A percentile compares a stretch with the other conserved stretches of the same genome.
Evolutionary conservation across 2,797 vertebrate genomes (phyloP).

Genomic region (Gobio occitaniae): DNA sequence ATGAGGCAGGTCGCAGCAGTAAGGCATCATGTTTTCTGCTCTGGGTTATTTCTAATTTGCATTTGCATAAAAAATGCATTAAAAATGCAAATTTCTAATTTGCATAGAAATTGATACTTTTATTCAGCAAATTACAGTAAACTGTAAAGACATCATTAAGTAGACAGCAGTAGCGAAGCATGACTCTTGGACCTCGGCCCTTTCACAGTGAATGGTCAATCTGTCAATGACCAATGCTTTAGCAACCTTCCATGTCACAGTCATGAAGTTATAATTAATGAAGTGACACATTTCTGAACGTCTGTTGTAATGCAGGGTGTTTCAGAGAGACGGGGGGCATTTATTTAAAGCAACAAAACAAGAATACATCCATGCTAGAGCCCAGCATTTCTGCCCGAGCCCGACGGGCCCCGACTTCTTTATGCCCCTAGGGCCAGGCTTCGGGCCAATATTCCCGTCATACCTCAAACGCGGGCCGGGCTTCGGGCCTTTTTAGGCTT

Average conservation of each 20-base stretch:
- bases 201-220: background rate
- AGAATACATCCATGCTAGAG: background rate
- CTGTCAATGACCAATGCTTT: background rate
- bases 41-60: background rate
- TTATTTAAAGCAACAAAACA: no score
- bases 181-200: no score
- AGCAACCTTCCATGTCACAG: background rate
- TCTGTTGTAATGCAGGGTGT: background rate
- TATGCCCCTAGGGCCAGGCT: no score
- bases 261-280: background rate
- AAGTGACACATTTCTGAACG: background rate
- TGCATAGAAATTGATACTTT: background rate
- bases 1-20: background rate
- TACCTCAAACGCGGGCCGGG: no score
- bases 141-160: background rate
- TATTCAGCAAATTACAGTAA: background rate
- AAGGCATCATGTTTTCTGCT: background rate
- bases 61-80: no score
- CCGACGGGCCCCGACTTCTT: no score
- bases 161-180: no score
- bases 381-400: no score
- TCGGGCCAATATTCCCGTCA: no score
- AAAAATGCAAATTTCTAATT: no score
- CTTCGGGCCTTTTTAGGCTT: no score
- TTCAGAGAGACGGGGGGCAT: background rate